phyloP scores from a whole-genome alignment of 2,888 invertebrate species.

The Caenorhabditis drosophilae region DNA sequence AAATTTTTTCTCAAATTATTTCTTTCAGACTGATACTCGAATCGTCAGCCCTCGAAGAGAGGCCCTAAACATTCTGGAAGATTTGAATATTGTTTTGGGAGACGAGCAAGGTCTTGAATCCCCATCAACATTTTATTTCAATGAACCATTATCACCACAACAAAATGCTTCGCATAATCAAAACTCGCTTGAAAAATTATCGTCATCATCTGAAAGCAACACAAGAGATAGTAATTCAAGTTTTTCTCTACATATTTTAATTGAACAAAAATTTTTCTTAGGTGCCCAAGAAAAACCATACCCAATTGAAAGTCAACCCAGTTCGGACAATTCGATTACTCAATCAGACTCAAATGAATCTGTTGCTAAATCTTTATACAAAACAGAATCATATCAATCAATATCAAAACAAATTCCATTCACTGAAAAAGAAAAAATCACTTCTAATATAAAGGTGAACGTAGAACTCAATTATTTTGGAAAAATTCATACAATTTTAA shows the following conservation, averaged over 20 bases:
- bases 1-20: no score
- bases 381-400: background rate
- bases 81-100: constrained; percentile 58
- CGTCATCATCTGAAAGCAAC: no score
- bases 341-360: constrained; percentile 1
- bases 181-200: no score
- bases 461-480: no score
- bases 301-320: constrained; percentile 5
- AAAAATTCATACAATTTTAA: no score
- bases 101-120: constrained; percentile 32
- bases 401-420: constrained; percentile 4
- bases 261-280: no score
- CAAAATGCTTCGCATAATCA: no score
- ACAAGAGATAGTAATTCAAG: no score
- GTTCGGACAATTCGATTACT: background rate
- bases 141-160: constrained; percentile 6
- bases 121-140: constrained; percentile 18
- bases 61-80: constrained; percentile 65
- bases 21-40: background rate
- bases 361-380: background rate
- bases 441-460: background rate
- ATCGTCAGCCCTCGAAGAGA: constrained; percentile 45
- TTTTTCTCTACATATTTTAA: no score
- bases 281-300: no score
- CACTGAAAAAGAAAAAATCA: background rate